Conservation (phyloP, 2,888 invertebrate species). For the Caenorhabditis sp. region DNA sequence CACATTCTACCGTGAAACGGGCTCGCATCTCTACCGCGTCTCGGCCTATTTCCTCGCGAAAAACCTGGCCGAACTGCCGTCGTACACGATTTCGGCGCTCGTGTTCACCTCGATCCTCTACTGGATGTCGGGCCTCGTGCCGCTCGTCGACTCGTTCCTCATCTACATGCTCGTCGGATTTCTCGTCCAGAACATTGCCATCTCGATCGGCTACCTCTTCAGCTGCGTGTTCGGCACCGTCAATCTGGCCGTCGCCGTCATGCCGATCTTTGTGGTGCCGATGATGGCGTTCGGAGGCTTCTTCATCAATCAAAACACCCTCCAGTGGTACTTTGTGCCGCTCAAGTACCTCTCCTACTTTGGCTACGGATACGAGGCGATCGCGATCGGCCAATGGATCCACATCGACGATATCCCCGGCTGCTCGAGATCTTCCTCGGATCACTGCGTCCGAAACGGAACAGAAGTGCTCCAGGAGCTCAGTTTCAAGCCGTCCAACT, state of each 20-base stretch:
- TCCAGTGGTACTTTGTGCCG: slow-evolving; percentile 80
- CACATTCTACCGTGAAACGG: slow-evolving; percentile 90
- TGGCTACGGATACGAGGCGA: slow-evolving; percentile 80
- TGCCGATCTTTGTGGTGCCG: slow-evolving; percentile 92
- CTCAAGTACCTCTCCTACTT: slow-evolving; percentile 80
- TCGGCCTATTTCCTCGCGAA: slow-evolving; percentile 91
- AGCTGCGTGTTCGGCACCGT: slow-evolving; percentile 89
- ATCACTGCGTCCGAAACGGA: slow-evolving; percentile 59
- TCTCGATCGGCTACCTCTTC: slow-evolving; percentile 85
- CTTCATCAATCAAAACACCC: slow-evolving; percentile 85
- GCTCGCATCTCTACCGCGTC: slow-evolving; percentile 91
- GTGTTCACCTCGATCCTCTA: slow-evolving; percentile 90
- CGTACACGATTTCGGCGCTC: slow-evolving; percentile 88
- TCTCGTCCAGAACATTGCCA: slow-evolving; percentile 73
- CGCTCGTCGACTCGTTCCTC: slow-evolving; percentile 81
- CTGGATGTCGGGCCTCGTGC: slow-evolving; percentile 88
- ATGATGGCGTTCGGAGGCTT: slow-evolving; percentile 90
- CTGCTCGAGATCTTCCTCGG: too few species aligned
- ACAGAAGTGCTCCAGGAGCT: slow-evolving; percentile 67
- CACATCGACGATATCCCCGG: slow-evolving; percentile 74
- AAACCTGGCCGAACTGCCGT: slow-evolving; percentile 88
- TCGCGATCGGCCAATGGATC: slow-evolving; percentile 80
- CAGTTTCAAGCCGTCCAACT: slow-evolving; percentile 65
- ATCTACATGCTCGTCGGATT: slow-evolving; percentile 82
- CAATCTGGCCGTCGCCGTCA: slow-evolving; percentile 88